These are phyloP conservation scores for Parnassius orleans DNA, from an alignment of 2,888 invertebrate genomes.

Conservation along the genomic window DNA sequence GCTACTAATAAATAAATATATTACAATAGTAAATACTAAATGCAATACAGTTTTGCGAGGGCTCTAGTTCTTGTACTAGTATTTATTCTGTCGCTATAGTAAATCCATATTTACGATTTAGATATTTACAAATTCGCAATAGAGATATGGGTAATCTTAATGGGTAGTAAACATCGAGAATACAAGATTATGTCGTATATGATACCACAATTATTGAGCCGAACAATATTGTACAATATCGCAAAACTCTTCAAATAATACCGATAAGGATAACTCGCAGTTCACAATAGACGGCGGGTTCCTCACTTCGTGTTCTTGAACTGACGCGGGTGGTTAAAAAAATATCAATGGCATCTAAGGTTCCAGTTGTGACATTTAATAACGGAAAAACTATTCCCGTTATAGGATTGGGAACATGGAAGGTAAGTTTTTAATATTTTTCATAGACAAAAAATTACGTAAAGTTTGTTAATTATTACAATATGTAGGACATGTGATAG, in stretches of 20 bases:
- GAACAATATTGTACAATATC: neutral
- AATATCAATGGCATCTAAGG: constrained; percentile 43
- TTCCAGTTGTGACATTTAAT: constrained; percentile 46
- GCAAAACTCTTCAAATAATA: constrained; percentile 9
- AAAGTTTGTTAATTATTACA: no score
- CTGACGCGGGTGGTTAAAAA: constrained; percentile 18
- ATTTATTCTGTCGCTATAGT: no score
- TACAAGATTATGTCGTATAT: neutral
- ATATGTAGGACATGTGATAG: no score
- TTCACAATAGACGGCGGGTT: neutral
- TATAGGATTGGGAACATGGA: constrained; percentile 58
- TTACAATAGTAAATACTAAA: no score
- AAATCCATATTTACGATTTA: no score
- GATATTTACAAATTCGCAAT: no score
- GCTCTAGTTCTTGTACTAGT: no score
- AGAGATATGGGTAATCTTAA: neutral
- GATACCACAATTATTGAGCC: constrained; percentile 7
- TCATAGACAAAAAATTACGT: no score
- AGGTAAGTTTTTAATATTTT: constrained; percentile 37
- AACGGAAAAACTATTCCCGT: constrained; percentile 55
- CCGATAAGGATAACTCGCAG: constrained; percentile 12
- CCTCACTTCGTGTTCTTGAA: constrained; percentile 13
- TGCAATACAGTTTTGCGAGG: no score
- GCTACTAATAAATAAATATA: no score
- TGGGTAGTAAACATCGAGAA: neutral